phyloP scores from a whole-genome alignment of 2,797 vertebrate genomes.

The Arnoldichthys spilopterus region DNA sequence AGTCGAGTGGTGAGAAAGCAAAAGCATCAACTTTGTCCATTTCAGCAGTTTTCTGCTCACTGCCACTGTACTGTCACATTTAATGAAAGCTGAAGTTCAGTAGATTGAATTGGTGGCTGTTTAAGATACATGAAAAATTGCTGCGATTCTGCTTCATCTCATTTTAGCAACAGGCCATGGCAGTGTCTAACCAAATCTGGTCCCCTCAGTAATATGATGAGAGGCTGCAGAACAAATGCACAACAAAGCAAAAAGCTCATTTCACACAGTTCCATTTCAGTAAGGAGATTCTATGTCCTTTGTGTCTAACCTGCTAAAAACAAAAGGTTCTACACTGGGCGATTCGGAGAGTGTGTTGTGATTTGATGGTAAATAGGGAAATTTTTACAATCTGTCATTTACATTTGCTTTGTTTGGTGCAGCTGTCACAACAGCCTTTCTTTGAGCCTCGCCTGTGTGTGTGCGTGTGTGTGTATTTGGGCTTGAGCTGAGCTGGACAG shows the following conservation, averaged over 20 bases:
- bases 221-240: slow-evolving; percentile 65
- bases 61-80: slow-evolving; percentile 42
- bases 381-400: slow-evolving; percentile 40
- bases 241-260: slow-evolving; percentile 29
- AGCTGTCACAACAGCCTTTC: not conserved
- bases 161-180: slow-evolving; percentile 69
- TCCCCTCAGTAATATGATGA: slow-evolving; percentile 60
- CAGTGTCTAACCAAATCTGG: slow-evolving; percentile 66
- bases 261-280: slow-evolving; percentile 54
- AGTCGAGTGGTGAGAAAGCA: not conserved
- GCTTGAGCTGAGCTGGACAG: not conserved
- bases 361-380: slow-evolving; percentile 50
- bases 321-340: slow-evolving; percentile 60
- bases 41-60: not conserved
- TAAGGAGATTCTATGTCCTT: slow-evolving; percentile 51
- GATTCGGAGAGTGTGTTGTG: slow-evolving; percentile 61
- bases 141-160: slow-evolving; percentile 61
- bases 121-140: slow-evolving; percentile 63
- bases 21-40: not conserved
- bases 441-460: not conserved
- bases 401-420: slow-evolving; percentile 6
- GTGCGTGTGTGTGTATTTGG: not conserved
- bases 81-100: slow-evolving; percentile 55
- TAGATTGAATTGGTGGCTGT: slow-evolving; percentile 54
- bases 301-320: slow-evolving; percentile 56